phyloP scores from a whole-genome alignment of 2,113 vertebrate species.

The Crotalus horridus region DNA sequence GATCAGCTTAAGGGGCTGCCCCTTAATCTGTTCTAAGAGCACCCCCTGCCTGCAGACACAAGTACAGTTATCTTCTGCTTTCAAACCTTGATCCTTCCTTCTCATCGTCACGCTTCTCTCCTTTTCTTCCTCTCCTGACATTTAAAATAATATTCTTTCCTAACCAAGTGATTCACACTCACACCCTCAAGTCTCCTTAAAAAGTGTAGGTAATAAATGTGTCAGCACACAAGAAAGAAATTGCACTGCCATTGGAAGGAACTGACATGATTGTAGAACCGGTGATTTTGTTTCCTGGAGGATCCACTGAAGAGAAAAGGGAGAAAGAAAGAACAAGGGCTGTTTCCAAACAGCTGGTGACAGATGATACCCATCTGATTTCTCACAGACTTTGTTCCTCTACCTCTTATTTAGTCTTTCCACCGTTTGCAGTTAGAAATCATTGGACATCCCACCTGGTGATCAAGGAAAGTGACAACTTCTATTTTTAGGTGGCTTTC shows the following conservation, averaged over 20 bases:
- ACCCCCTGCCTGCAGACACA: slow-evolving; percentile 60
- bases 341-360: neutral
- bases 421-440: neutral
- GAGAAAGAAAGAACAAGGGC: neutral
- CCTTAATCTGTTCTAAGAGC: slow-evolving; percentile 45
- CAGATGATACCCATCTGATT: neutral
- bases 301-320: neutral
- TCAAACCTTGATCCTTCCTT: neutral
- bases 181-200: neutral
- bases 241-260: neutral
- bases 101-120: neutral
- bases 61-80: neutral
- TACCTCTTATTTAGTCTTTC: neutral
- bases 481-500: neutral
- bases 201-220: neutral
- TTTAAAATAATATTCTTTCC: neutral
- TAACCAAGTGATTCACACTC: neutral
- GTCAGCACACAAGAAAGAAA: neutral
- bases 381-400: too few species aligned
- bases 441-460: neutral
- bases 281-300: neutral
- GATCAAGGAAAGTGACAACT: neutral
- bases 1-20: neutral
- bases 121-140: neutral
- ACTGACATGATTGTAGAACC: neutral